Percentiles rank a stretch among this genome's conserved stretches.
Conservation (phyloP, 2,113 vertebrate species). For the Cheirogaleus medius region DNA sequence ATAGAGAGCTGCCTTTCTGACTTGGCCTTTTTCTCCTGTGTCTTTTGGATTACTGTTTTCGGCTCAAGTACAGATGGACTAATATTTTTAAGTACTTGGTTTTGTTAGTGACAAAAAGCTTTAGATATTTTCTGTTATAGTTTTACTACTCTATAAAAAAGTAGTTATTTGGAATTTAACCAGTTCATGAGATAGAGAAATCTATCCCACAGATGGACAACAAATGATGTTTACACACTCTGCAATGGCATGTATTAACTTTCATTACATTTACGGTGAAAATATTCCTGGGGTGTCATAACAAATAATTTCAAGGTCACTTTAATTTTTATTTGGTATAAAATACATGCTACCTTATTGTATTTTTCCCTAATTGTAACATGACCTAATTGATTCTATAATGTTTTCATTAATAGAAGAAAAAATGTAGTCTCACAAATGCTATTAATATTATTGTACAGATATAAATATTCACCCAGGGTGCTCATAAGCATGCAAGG, state of each 20-base stretch:
- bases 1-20: not conserved
- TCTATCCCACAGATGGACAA: not conserved
- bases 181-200: not conserved
- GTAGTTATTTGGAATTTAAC: not conserved
- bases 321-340: not conserved
- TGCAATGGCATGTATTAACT: not conserved
- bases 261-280: slow-evolving; percentile 1
- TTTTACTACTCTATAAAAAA: not conserved
- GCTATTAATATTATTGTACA: not conserved
- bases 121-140: not conserved
- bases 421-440: not conserved
- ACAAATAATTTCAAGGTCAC: not conserved
- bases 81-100: not conserved
- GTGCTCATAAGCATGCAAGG: not conserved
- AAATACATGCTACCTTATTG: not conserved
- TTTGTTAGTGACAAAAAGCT: not conserved
- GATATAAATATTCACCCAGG: not conserved
- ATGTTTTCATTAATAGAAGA: not conserved
- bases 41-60: not conserved
- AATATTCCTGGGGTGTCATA: not conserved
- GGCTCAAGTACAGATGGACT: not conserved
- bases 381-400: not conserved
- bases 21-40: not conserved
- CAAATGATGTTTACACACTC: not conserved
- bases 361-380: not conserved